A percentile compares a stretch with the other conserved stretches of the same genome.
These are phyloP conservation scores for Portunus trituberculatus DNA, from an alignment of 1,140 invertebrate species.

Conservation along the genomic window DNA sequence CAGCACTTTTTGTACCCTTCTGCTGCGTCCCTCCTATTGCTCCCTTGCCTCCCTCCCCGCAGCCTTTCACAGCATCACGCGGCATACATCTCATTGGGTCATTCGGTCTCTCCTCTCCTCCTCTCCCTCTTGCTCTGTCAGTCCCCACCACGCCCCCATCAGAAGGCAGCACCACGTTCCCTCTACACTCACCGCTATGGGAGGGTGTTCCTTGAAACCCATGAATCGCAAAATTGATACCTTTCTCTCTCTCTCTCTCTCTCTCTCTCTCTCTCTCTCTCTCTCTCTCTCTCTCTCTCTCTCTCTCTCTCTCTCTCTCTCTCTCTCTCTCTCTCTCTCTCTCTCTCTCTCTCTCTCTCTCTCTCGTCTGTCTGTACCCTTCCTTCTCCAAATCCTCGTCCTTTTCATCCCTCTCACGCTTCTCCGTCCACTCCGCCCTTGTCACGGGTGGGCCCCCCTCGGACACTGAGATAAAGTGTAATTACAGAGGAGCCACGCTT, in stretches of 20 bases:
- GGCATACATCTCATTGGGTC: background rate
- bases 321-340: background rate
- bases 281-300: background rate
- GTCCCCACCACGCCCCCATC: background rate
- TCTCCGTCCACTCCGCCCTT: background rate
- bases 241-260: constrained; percentile 10
- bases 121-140: background rate
- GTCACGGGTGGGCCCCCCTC: background rate
- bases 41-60: background rate
- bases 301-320: constrained; percentile 8
- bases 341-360: constrained; percentile 24
- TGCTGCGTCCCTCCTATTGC: background rate
- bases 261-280: no score
- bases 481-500: constrained; percentile 1
- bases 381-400: background rate
- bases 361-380: background rate
- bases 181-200: background rate
- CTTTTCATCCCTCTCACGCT: constrained; percentile 43
- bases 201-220: background rate
- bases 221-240: background rate
- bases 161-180: background rate
- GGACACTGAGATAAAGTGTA: constrained; percentile 3
- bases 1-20: background rate
- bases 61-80: background rate
- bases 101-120: background rate